Evolutionary conservation across 2,888 invertebrate species (phyloP), one percentile per base, ranked within the genome.

Genomic region (Drosophila neutralis): DNA sequence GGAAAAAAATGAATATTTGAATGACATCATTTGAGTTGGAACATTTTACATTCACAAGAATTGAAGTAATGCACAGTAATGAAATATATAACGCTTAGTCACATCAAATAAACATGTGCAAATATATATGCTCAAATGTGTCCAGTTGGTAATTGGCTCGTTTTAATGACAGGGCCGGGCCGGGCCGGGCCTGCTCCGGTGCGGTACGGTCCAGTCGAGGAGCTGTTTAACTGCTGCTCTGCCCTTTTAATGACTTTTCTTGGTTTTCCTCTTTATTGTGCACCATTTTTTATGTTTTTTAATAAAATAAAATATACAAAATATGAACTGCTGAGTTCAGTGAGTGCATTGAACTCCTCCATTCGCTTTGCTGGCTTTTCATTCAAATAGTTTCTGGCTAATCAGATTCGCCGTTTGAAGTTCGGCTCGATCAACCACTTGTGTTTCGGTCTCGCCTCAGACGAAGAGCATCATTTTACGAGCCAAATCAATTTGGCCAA

Each of bases 241-340:
- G 11, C 33, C 42, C 40, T 49, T 45, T 24, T 4, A 38, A 38
- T 18, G 18, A 18, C 18, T 8, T 24, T 15, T n/a, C 42, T 10
- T 21, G 4, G 5, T 11, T 0, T 18, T 38, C 0, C 27, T 49
- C 27, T 18, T 27, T 27, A 10, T 31, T 54, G 40, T 49, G 62
- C 68, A 73, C 63, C 48, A 60, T 60, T 72, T 85, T 71, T 69
- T 62, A 72, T 63, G 69, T 80, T 85, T 67, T 75, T 85, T 69
- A 69, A 88, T 64, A 80, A 77, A 53, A 61, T n/a, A 52, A 29
- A 33, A 21, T 15, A 45, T 38, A 4, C 15, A 68, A n/a, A 40
- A 15, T 18, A 58, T 35, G 73, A 60, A 65, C 59, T 62, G 49
- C 66, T 57, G 57, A 27, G 62, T 49, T 48, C 57, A 45, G 24